Base-by-base conservation (phyloP, 2,888 invertebrate genomes). In the Dryococelus australis region DNA sequence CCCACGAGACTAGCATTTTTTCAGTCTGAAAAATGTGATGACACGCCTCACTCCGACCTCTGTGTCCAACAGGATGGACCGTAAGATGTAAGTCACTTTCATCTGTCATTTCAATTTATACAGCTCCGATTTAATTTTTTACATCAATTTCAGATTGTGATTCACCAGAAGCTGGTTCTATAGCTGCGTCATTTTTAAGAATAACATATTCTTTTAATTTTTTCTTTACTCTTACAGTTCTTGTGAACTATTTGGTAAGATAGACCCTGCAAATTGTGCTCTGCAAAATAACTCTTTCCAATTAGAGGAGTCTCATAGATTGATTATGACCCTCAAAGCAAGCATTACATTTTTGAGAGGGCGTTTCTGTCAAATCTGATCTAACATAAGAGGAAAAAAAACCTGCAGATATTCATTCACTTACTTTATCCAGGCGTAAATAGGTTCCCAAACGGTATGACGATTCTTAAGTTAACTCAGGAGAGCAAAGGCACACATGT, bases 391-490 rank as follows among this genome's bases (percentile, higher is more conserved):
- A 20, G 43, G n/a, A n/a, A n/a, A 47, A 43, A 85, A 9, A 47
- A 85, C 85, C 47, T 85, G 85, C 43, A 47, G 43, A 85, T 43
- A 24, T 85, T 79, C 20, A 16, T 79, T 79, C 79, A 79, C 79
- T 16, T 27, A 79, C 27, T 79, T 27, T 79, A 27, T 16, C 27
- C 86, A 83, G 83, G 85, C 12, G 86, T 80, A 86, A 86, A 86
- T 47, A 86, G 47, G 43, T 81, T 83, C 81, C 83, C 83, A 83
- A 86, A 86, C 78, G 51, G 53, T 86, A 83, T 83, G 86, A 86
- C 83, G 43, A 83, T 86, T 85, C 47, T 84, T 24, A 84, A 84
- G 47, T n/a, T 43, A 80, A 12, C 27, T 84, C 43, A 84, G 79
- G 9, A 79, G 24, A 79, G 79, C 8, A 79, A 27, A 8, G 27